Conservation (phyloP, 2,888 invertebrate genomes). For the Stictocephala bisonia region DNA sequence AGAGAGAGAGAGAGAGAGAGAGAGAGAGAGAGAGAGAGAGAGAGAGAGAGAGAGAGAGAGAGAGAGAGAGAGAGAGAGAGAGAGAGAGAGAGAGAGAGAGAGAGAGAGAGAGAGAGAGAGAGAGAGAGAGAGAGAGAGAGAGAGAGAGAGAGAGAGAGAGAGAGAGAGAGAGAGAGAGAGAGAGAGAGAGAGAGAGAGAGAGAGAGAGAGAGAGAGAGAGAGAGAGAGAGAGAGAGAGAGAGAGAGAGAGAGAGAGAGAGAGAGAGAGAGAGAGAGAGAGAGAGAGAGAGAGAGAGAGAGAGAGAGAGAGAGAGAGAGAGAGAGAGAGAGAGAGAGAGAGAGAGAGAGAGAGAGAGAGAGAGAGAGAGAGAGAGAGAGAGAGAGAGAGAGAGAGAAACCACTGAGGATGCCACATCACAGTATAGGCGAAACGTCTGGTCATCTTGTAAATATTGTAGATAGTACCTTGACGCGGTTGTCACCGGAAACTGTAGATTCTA, state of each 20-base stretch:
- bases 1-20: conserved; percentile 52
- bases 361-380: conserved; percentile 9
- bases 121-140: neutral
- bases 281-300: conserved; percentile 11
- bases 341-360: conserved; percentile 16
- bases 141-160: neutral
- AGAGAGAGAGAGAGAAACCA: conserved; percentile 9
- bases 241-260: conserved; percentile 15
- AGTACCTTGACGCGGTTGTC: too few relatives aligned
- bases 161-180: neutral
- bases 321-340: conserved; percentile 12
- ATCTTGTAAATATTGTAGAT: too few relatives aligned
- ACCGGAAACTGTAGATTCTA: too few relatives aligned
- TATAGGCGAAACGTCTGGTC: too few relatives aligned
- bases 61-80: neutral
- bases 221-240: conserved; percentile 15
- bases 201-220: conserved; percentile 7
- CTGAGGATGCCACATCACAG: too few relatives aligned
- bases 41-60: conserved; percentile 46
- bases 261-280: conserved; percentile 16
- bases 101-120: conserved; percentile 25
- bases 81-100: neutral
- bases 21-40: conserved; percentile 57
- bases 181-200: conserved; percentile 10
- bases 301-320: conserved; percentile 9